Percentiles rank a stretch among this genome's conserved stretches.
Conservation (phyloP, 2,888 invertebrate species). For the Caenorhabditis sp. region DNA sequence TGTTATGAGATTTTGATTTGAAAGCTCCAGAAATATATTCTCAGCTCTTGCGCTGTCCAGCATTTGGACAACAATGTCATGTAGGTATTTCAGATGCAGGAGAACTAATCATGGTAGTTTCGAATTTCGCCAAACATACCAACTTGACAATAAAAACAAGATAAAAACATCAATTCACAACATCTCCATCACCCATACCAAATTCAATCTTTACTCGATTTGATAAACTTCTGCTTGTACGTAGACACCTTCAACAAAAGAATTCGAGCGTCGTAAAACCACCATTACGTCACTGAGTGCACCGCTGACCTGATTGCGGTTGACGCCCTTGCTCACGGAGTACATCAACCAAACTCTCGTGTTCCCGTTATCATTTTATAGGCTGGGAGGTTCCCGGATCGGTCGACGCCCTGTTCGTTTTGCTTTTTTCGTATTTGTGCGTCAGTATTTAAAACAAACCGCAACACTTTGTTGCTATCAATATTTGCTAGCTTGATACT, state of each 20-base stretch:
- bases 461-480: conserved; percentile 19
- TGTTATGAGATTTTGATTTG: no score
- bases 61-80: no score
- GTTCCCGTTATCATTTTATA: conserved; percentile 33
- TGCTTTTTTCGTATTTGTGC: conserved; percentile 12
- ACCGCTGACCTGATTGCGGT: conserved; percentile 8
- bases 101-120: no score
- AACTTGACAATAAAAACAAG: no score
- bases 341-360: not conserved
- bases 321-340: conserved; percentile 17
- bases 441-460: conserved; percentile 10
- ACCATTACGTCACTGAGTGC: conserved; percentile 9
- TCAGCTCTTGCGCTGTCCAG: no score
- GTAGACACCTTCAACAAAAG: not conserved
- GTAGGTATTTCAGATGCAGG: no score
- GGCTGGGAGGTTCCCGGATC: conserved; percentile 43
- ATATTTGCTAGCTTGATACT: conserved; percentile 7
- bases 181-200: conserved; percentile 1
- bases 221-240: no score
- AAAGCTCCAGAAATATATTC: no score
- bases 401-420: conserved; percentile 39
- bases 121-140: no score
- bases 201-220: conserved; percentile 12
- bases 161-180: no score
- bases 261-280: conserved; percentile 25